Percentiles rank a stretch among this genome's conserved stretches.
phyloP scores from a whole-genome alignment of 1,140 invertebrate species.

The Cyphomyrmex costatus region DNA sequence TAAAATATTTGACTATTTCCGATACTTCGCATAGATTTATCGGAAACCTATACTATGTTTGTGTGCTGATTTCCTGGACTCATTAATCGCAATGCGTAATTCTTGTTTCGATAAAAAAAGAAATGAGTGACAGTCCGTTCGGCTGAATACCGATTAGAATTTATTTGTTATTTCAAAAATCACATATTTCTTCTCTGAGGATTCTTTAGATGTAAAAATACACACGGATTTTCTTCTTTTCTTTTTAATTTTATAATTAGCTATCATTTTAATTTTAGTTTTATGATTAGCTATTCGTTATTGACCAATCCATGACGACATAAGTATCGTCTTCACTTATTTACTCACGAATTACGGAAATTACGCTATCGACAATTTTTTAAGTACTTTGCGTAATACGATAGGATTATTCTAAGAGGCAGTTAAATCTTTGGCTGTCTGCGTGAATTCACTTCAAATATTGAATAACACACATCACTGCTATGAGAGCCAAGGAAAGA shows the following conservation, averaged over 20 bases:
- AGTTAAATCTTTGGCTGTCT: neutral
- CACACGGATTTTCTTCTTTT: neutral
- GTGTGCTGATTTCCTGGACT: conserved; percentile 3
- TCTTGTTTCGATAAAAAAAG: conserved; percentile 36
- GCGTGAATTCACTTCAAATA: neutral
- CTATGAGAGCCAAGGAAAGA: neutral
- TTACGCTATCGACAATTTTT: neutral
- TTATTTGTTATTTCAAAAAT: conserved; percentile 35
- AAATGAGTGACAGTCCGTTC: neutral
- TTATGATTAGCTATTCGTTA: neutral
- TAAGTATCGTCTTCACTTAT: neutral
- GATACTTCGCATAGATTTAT: conserved; percentile 39
- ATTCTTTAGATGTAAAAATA: neutral
- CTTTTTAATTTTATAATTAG: neutral
- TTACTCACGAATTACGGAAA: neutral
- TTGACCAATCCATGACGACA: neutral
- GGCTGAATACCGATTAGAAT: conserved; percentile 5
- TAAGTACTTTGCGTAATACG: neutral
- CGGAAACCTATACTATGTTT: conserved; percentile 44
- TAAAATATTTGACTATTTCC: conserved; percentile 53
- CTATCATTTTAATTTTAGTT: neutral
- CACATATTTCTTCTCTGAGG: neutral
- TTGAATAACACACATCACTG: conserved; percentile 1
- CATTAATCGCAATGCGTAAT: conserved; percentile 37
- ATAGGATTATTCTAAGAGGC: neutral